Evolutionary conservation across 1,140 invertebrate genomes (phyloP).

Genomic region (Pectinophora gossypiella): DNA sequence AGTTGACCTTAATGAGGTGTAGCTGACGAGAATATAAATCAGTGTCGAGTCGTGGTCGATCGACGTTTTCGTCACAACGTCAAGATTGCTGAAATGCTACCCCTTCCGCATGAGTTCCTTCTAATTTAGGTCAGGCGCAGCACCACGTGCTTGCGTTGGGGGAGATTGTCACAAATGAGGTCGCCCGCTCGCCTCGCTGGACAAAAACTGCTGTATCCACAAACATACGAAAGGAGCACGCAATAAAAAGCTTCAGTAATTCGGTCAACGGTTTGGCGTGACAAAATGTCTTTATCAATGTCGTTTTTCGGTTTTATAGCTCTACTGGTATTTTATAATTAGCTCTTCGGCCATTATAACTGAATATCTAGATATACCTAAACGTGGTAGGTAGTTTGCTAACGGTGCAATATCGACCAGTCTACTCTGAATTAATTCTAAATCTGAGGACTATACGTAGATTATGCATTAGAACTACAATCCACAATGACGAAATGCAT

Average conservation of each 20-base stretch:
- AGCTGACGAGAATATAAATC: constrained; percentile 11
- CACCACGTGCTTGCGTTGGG: constrained; percentile 21
- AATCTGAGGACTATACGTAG: neutral
- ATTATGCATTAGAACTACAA: neutral
- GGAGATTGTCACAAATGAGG: constrained; percentile 30
- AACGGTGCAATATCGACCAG: too few species aligned
- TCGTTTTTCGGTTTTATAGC: neutral
- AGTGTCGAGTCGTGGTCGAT: constrained; percentile 5
- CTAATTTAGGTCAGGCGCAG: constrained; percentile 38
- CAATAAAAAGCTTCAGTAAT: neutral
- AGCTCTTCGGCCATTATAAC: neutral
- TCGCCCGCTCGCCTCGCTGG: constrained; percentile 16
- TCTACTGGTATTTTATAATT: neutral
- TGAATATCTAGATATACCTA: too few species aligned
- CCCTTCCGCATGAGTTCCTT: constrained; percentile 20
- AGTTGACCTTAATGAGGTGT: constrained; percentile 9
- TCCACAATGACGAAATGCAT: neutral
- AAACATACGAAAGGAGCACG: neutral
- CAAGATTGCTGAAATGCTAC: constrained; percentile 12
- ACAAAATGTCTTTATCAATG: constrained; percentile 2
- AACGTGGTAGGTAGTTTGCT: too few species aligned
- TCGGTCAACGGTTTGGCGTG: neutral
- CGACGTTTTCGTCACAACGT: constrained; percentile 1
- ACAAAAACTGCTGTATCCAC: neutral
- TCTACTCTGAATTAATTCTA: too few species aligned